Conservation (phyloP, 2,113 vertebrate genomes). For the Siniperca chuatsi region DNA sequence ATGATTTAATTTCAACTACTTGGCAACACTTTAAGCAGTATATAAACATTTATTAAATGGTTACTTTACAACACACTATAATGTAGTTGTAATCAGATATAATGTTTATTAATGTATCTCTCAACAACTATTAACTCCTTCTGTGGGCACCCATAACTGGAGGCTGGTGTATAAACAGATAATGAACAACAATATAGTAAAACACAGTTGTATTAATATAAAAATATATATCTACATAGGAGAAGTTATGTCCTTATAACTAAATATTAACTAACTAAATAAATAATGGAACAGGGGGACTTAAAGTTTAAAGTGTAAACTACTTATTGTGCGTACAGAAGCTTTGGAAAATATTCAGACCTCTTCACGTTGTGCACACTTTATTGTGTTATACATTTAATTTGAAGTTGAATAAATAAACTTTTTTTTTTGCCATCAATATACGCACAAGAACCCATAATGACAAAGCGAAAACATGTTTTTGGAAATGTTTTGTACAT, state of each 20-base stretch:
- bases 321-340: no score
- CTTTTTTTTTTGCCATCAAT: no score
- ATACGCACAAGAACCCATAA: no score
- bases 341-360: neutral
- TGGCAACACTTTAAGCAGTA: neutral
- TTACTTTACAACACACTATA: no score
- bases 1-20: neutral
- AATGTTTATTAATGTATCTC: neutral
- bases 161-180: neutral
- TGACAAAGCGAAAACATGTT: neutral
- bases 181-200: neutral
- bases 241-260: neutral
- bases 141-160: no score
- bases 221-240: neutral
- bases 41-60: no score
- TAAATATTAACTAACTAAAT: neutral
- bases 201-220: neutral
- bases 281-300: neutral
- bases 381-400: no score
- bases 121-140: no score
- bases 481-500: neutral
- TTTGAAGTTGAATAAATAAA: no score
- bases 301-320: neutral
- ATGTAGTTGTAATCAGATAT: no score
- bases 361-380: neutral